A percentile compares a stretch with the other conserved stretches of the same genome.
phyloP scores from a whole-genome alignment of 2,888 invertebrate species.

The Pardosa pseudoannulata region DNA sequence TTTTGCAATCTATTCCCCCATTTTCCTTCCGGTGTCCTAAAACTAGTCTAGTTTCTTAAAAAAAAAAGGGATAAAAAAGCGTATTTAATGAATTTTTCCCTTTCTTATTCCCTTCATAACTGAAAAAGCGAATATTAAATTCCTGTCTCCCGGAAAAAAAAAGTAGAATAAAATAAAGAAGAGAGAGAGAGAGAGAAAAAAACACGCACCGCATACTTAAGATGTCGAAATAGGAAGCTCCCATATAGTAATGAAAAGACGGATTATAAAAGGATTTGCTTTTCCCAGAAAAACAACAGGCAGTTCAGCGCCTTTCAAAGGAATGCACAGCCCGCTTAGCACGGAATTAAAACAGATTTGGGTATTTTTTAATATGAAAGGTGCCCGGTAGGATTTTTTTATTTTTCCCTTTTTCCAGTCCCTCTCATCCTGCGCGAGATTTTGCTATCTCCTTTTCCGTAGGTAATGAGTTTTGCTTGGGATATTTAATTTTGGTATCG shows the following conservation, averaged over 20 bases:
- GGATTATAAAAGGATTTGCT: constrained; percentile 17
- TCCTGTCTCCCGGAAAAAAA: constrained; percentile 1
- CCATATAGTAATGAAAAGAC: constrained; percentile 4
- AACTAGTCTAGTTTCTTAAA: constrained; percentile 19
- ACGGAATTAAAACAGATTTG: constrained; percentile 15
- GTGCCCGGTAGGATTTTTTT: too few relatives aligned
- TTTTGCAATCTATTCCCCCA: too few relatives aligned
- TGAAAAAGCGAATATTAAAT: constrained; percentile 13
- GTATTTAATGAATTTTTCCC: constrained; percentile 13
- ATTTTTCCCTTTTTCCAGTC: background rate
- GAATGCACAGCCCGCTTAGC: constrained; percentile 17
- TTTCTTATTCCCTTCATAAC: background rate
- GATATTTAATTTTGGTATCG: background rate
- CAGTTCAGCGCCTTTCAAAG: background rate
- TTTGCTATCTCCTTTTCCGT: background rate
- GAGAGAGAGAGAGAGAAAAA: too few relatives aligned
- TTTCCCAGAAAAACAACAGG: constrained; percentile 9
- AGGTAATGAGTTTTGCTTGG: constrained; percentile 6
- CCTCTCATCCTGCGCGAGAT: background rate
- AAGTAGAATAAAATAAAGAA: too few relatives aligned
- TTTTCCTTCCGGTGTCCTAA: background rate
- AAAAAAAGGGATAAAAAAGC: too few relatives aligned
- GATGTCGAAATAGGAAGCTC: constrained; percentile 13
- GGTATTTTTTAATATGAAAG: constrained; percentile 17
- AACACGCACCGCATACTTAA: constrained; percentile 4